Evolutionary conservation across 2,113 vertebrate genomes (phyloP), one percentile per base, ranked within the genome.

Genomic region (Phasianus colchicus): DNA sequence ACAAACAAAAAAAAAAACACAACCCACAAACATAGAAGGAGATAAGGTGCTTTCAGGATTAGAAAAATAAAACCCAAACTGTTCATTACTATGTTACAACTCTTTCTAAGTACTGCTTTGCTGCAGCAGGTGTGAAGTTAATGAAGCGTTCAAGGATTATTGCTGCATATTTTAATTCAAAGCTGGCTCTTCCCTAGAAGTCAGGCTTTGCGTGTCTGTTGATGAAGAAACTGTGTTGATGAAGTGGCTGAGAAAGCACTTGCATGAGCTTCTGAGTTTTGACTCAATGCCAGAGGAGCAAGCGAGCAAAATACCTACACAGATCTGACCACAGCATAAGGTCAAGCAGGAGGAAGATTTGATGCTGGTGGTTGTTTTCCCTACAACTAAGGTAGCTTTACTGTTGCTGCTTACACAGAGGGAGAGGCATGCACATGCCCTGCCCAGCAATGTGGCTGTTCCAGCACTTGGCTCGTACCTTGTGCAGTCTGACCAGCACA

Each of bases 41-140:
- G 94, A 93, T 97, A 96, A 94, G 80, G 48, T 78, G 92, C 81
- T 96, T 94, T 86, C 21, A 13, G 65, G 81, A 90, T 96, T 94
- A 90, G 88, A 90, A 57, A 95, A 88, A 85, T 69, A 82, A 94
- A 4, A 1, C 25, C 38, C 65, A 71, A 95, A 65, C 48, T 32
- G 34, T 86, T 86, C 66, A 40, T 91, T 75, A 73, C 63, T 80
- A 16, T 90, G 36, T 79, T 93, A 70, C 22, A 91, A 86, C 79
- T 90, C 88, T 91, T 94, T 81, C 55, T 74, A 77, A 93, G 70
- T 38, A 66, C 14, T 50, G 58, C 76, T 94, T 91, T 64, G 43
- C 73, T 92, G 30, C 55, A 77, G 58, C 80, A 88, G n/a, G 83
- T 83, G 54, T 90, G 91, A 92, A 95, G 42, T 83, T 91, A 92